phyloP scores from a whole-genome alignment of 2,113 vertebrate genomes.

The Clinocottus analis region DNA sequence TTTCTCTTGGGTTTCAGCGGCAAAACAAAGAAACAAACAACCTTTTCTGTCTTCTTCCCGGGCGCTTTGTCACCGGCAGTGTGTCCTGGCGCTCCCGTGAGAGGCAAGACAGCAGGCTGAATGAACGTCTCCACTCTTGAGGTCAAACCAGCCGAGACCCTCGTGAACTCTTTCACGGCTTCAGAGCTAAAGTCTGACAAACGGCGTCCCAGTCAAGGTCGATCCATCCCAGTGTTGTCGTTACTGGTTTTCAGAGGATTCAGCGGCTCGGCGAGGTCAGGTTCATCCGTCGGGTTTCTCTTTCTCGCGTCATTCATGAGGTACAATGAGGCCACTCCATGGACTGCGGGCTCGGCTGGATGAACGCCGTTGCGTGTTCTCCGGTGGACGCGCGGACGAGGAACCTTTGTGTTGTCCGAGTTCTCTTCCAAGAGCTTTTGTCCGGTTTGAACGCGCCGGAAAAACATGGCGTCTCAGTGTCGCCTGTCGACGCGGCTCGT shows the following conservation, averaged over 20 bases:
- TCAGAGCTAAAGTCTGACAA: constrained; percentile 28
- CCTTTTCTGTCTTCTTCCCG: constrained; percentile 12
- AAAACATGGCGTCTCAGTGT: background rate
- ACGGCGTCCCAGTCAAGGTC: constrained; percentile 36
- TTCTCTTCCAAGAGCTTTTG: constrained; percentile 24
- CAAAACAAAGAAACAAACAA: background rate
- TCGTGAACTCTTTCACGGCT: constrained; percentile 34
- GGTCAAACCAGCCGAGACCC: too few relatives aligned
- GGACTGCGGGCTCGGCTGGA: background rate
- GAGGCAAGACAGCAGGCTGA: constrained; percentile 6
- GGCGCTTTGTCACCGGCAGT: background rate
- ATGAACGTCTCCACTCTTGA: constrained; percentile 8
- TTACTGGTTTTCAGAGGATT: constrained; percentile 74
- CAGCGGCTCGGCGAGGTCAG: constrained; percentile 24
- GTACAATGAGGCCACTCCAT: constrained; percentile 19
- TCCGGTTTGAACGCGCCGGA: constrained; percentile 20
- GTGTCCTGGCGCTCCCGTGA: constrained; percentile 18
- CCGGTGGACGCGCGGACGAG: constrained; percentile 28
- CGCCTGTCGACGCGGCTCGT: background rate
- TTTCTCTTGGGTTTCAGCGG: background rate
- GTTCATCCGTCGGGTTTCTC: constrained; percentile 14
- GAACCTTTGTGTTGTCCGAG: background rate
- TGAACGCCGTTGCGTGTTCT: constrained; percentile 25
- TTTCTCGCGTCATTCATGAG: constrained; percentile 21
- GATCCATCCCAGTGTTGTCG: constrained; percentile 61